Conservation (phyloP, 2,888 invertebrate genomes). For the Xanthorhoe designata region DNA sequence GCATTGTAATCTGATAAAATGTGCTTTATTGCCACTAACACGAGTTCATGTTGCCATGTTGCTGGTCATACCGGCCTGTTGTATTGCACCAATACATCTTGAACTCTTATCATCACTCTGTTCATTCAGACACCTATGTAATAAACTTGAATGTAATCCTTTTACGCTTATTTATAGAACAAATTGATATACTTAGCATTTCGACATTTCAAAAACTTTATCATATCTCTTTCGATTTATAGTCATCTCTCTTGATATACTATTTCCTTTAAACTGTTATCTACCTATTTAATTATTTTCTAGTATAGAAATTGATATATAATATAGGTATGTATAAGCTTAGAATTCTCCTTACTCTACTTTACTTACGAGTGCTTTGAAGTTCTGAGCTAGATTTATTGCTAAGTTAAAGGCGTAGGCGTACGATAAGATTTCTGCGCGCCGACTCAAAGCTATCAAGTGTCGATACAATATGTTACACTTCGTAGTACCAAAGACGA, state of each 20-base stretch:
- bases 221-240: not conserved
- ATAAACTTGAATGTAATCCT: slow-evolving; percentile 23
- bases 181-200: not conserved
- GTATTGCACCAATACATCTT: slow-evolving; percentile 15
- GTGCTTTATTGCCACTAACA: slow-evolving; percentile 23
- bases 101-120: slow-evolving; percentile 26
- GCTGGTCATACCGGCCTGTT: slow-evolving; percentile 13
- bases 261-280: not conserved
- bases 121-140: slow-evolving; percentile 19
- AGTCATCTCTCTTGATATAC: not conserved
- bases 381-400: slow-evolving; percentile 45
- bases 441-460: slow-evolving; percentile 31
- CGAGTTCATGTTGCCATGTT: slow-evolving; percentile 14
- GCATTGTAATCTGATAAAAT: slow-evolving; percentile 25
- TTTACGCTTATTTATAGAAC: not conserved
- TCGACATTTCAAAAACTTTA: not conserved
- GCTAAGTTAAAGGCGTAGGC: slow-evolving; percentile 66
- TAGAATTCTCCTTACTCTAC: not conserved
- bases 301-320: slow-evolving; percentile 11
- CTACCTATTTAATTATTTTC: slow-evolving; percentile 2
- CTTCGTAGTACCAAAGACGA: too few species aligned
- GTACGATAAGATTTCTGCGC: slow-evolving; percentile 64
- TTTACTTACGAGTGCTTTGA: slow-evolving; percentile 12
- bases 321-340: not conserved
- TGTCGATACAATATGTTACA: slow-evolving; percentile 27